Evolutionary conservation across 2,797 vertebrate species (phyloP).

Genomic region (Macropus fuliginosus): DNA sequence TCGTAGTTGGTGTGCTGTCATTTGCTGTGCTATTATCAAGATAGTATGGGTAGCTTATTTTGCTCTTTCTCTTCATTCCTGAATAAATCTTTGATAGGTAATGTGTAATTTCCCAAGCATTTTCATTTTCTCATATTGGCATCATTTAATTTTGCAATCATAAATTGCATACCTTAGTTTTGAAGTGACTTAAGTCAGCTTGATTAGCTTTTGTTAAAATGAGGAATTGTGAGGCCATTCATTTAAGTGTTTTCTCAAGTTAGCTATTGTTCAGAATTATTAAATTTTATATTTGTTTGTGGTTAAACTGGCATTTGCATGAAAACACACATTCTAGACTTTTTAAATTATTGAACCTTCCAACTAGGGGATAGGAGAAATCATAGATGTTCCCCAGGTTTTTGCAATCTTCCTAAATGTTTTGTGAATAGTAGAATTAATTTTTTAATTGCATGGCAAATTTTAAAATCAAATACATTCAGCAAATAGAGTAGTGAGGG

Average conservation of each 20-base stretch:
- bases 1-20: constrained; percentile 30
- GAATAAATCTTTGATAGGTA: constrained; percentile 19
- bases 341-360: constrained; percentile 13
- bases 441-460: background rate
- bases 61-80: constrained; percentile 52
- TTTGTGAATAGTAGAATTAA: background rate
- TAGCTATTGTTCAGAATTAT: constrained; percentile 23
- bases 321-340: constrained; percentile 35
- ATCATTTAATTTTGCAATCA: constrained; percentile 59
- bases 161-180: constrained; percentile 39
- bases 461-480: constrained; percentile 45
- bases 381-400: background rate
- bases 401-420: background rate
- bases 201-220: constrained; percentile 52
- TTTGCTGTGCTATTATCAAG: constrained; percentile 56
- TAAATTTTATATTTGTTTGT: constrained; percentile 36
- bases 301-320: constrained; percentile 42
- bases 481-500: constrained; percentile 44
- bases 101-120: constrained; percentile 22
- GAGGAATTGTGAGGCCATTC: constrained; percentile 3
- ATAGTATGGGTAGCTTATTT: constrained; percentile 30
- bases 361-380: background rate
- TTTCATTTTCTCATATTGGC: constrained; percentile 32
- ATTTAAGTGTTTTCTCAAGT: constrained; percentile 3
- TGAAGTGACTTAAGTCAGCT: constrained; percentile 30